Conservation (phyloP, 2,888 invertebrate genomes). For the Zaprionus obscuricornis region DNA sequence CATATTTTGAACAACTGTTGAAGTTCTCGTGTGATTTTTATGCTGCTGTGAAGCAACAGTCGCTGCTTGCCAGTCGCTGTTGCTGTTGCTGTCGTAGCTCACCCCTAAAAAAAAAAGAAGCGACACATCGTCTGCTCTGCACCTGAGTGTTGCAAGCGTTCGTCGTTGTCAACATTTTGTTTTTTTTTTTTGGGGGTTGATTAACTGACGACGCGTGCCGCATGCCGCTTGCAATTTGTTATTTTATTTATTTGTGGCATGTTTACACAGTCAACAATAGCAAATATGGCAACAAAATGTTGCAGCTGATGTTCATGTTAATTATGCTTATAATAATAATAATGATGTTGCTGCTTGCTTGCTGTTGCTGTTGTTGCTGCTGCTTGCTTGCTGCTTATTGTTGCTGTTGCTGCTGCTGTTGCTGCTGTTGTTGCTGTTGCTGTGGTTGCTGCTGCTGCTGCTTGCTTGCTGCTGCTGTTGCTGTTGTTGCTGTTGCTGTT, state of each 20-base stretch:
- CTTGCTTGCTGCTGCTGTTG: no score
- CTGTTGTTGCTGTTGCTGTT: no score
- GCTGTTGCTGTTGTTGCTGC: no score
- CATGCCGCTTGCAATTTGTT: conserved; percentile 57
- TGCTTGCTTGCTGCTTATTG: no score
- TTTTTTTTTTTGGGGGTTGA: conserved; percentile 52
- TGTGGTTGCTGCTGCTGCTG: no score
- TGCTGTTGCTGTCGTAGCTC: conserved; percentile 37
- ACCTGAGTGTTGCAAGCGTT: conserved; percentile 43
- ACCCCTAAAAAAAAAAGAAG: conserved; percentile 36
- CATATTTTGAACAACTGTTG: conserved; percentile 58
- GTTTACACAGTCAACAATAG: conserved; percentile 39
- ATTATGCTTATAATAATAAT: no score
- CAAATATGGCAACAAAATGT: not conserved
- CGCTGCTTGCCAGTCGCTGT: no score
- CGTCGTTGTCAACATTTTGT: no score
- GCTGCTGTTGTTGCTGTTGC: no score
- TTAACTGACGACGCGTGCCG: conserved; percentile 51
- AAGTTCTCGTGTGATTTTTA: conserved; percentile 81
- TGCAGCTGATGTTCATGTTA: no score
- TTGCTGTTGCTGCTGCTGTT: no score
- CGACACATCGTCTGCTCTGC: conserved; percentile 21
- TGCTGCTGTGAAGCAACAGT: conserved; percentile 56
- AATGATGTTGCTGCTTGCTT: no score
- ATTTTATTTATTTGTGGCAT: conserved; percentile 55